Evolutionary conservation across 2,113 vertebrate genomes (phyloP), one percentile per base, ranked within the genome.

Genomic region (Buteo buteo): DNA sequence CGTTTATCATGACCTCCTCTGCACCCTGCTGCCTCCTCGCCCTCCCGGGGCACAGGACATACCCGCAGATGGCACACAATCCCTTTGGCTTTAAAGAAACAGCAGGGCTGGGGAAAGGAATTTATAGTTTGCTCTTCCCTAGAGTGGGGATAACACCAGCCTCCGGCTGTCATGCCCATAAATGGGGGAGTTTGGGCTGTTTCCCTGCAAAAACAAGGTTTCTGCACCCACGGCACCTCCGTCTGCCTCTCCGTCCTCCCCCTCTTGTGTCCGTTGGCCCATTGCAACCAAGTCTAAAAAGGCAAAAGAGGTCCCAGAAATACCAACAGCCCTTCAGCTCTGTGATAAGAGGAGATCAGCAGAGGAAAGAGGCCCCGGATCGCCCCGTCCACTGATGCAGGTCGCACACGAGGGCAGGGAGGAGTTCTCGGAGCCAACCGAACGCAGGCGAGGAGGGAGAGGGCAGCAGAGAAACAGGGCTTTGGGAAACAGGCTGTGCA

Each of bases 211-310:
- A 77, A 65, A 45, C 18, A 18, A 77, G 44, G 29, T 83, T 59
- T 52, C 52, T 36, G 17, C 38, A 52, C 3, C 16, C 78, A 45
- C 5, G 2, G 32, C 57, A 65, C 38, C 21, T 7, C 71, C 26
- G 20, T 3, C 40, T 38, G 31, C 26, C 31, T 29, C 24, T 50
- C 42, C 1, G 0, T 13, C 57, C 36, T 45, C 16, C 16, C 17
- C 3, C 1, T 17, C 32, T 29, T 3, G 0, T 5, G 7, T 54
- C 45, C 1, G 0, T 29, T 11, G 29, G 24, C 8, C 34, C 59
- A 47, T 47, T 1, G 1, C 38, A 88, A 54, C 2, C 12, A 17
- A 31, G 42, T 10, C 26, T 50, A 20, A 64, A n/a, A 77, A 38
- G 15, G 44, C 36, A 71, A 21, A 59, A 66, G 8, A 49, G 31